Evolutionary conservation across 2,797 vertebrate species (phyloP), one percentile per base, ranked within the genome.

Genomic region (Epinephelus awoara): DNA sequence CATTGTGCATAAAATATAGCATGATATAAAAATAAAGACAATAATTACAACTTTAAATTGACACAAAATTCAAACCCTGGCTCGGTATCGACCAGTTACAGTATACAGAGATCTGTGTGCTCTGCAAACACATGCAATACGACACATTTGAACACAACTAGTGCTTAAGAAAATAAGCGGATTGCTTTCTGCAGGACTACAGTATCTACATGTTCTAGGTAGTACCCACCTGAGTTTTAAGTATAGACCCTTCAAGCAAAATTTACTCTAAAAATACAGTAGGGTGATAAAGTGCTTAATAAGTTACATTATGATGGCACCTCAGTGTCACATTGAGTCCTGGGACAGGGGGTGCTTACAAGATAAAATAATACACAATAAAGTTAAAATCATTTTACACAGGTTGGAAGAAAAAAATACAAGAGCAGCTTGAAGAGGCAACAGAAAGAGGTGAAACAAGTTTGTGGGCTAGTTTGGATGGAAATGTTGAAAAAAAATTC

Each of bases 241-340:
- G 56, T 74, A 52, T 66, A 82, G 18, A 79, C 14, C 55, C 52
- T 51, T 82, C 7, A 79, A 75, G 77, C 71, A 71, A 77, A 81
- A 74, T 75, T 76, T 56, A 38, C 75, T 81, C 44, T 66, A 55
- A 78, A 91, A 87, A 73, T 86, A 91, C 89, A 91, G 88, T 89
- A 88, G 67, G 82, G 67, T 76, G 72, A 87, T 94, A 94, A 95
- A 95, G 93, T 95, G 93, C 93, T 84, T 84, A 69, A 68, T 75
- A 80, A 84, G 72, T 85, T 79, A 74, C 81, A 51, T 65, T 74
- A 73, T 34, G 49, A 79, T 74, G 56, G 65, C 67, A 77, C 80
- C 82, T 88, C 76, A 72, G 34, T 91, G 79, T 82, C 72, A 72
- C 77, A 75, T 38, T 79, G 40, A 79, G 65, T 57, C 70, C 54